Evolutionary conservation across 2,888 invertebrate species (phyloP), one percentile per base, ranked within the genome.

Genomic region (Cyaniris semiargus): DNA sequence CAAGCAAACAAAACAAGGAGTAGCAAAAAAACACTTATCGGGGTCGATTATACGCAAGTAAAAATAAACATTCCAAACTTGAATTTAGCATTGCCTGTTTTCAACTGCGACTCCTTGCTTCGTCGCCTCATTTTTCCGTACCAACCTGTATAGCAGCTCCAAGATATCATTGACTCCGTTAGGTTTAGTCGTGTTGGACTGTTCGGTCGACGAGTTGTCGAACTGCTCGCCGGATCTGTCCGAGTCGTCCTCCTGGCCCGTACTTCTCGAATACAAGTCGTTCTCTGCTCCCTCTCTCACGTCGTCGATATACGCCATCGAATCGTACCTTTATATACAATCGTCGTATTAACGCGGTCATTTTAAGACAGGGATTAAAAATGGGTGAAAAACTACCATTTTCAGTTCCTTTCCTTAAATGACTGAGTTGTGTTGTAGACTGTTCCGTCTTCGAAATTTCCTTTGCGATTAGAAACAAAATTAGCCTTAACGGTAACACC

Each of bases 291-390:
- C 92, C n/a, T 88, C 90, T 31, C 85, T 84, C 74, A 91, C 87
- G 85, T 94, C 93, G 84, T 94, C 94, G 78, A 94, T 94, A 83
- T 84, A 94, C 82, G 90, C 88, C 89, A 94, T 89, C 72, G 91
- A 91, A 34, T 95, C 95, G 90, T 96, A 96, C 76, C 76, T 76
- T 76, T 53, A 70, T 70, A 76, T 66, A 66, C 76, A 76, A 76
- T 74, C 74, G 74, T 48, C 53, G 74, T 53, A 53, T 66, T 66
- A 66, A 66, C 66, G 21, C 66, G 27, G 66, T 31, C 66, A 66
- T 66, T 66, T 66, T 31, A 66, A 66, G 66, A 66, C 27, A 66
- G 66, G 27, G 27, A 66, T 66, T 27, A 66, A 66, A 66, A 15
- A 66, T 66, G 27, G 66, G 21, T 66, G 27, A 3, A 4, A 3